Percentiles rank a stretch among this genome's conserved stretches.
These are phyloP conservation scores for Peromyscus eremicus DNA, from an alignment of 2,797 vertebrate genomes.

Conservation along the genomic window DNA sequence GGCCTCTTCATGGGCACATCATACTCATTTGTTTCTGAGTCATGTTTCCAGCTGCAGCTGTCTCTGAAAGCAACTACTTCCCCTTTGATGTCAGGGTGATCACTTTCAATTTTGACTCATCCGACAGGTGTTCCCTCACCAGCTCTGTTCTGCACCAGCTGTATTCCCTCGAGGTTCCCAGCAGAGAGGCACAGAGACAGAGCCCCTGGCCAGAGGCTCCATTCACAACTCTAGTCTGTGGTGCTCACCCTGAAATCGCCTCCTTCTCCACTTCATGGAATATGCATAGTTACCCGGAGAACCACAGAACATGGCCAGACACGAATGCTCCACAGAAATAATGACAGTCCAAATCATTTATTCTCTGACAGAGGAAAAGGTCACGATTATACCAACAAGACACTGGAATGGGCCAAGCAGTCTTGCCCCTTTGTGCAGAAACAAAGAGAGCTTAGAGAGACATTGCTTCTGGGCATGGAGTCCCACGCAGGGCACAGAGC, in stretches of 20 bases:
- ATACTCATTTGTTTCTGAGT: not conserved
- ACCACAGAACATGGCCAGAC: not conserved
- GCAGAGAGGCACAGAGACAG: not conserved
- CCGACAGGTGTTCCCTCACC: slow-evolving; percentile 64
- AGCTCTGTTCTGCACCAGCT: not conserved
- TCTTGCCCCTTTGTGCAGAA: not conserved
- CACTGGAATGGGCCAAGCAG: not conserved
- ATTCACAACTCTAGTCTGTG: not conserved
- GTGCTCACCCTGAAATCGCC: not conserved
- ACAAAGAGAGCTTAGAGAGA: not conserved
- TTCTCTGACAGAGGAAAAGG: not conserved
- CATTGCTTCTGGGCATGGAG: not conserved
- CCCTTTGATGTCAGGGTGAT: slow-evolving; percentile 60
- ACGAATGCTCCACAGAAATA: not conserved
- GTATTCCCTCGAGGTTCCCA: not conserved
- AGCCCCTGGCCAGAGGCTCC: not conserved
- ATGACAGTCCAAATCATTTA: not conserved
- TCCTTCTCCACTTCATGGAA: not conserved
- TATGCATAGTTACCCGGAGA: not conserved
- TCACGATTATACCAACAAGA: not conserved
- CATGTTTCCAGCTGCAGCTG: slow-evolving; percentile 54
- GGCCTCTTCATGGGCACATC: fast-evolving
- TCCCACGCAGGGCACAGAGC: not conserved
- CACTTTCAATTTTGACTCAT: slow-evolving; percentile 53
- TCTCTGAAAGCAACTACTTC: slow-evolving; percentile 9